Percentiles rank a stretch among this genome's conserved stretches.
Evolutionary conservation across 2,113 vertebrate genomes (phyloP).

Genomic region (Callionymus lyra): DNA sequence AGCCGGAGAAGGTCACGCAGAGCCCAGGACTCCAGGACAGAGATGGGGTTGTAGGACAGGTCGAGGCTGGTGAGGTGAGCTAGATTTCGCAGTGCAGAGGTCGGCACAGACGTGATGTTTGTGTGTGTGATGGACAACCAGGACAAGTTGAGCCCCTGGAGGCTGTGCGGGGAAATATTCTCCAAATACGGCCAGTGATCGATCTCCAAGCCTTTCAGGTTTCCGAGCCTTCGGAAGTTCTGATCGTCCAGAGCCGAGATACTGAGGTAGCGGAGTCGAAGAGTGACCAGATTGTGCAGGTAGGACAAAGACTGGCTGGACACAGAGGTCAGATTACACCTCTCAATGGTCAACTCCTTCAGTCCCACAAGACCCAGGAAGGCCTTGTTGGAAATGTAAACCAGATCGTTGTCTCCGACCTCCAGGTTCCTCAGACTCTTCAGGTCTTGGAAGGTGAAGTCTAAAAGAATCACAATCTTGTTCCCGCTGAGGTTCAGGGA

Average conservation of each 20-base stretch:
- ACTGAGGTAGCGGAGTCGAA: constrained; percentile 85
- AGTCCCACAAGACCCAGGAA: constrained; percentile 83
- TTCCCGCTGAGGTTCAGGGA: constrained; percentile 92
- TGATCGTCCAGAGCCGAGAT: constrained; percentile 82
- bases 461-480: constrained; percentile 90
- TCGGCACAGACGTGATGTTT: constrained; percentile 87
- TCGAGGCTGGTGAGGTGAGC: constrained; percentile 85
- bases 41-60: constrained; percentile 91
- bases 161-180: constrained; percentile 79
- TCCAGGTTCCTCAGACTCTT: constrained; percentile 78
- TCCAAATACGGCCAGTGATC: constrained; percentile 90
- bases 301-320: constrained; percentile 85
- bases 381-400: constrained; percentile 91
- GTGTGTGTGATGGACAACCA: constrained; percentile 92
- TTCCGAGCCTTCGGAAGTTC: constrained; percentile 80
- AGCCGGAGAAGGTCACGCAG: constrained; percentile 85
- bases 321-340: constrained; percentile 90
- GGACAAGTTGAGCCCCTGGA: constrained; percentile 89
- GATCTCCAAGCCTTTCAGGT: constrained; percentile 82
- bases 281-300: constrained; percentile 78
- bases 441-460: constrained; percentile 91
- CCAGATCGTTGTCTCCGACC: constrained; percentile 92
- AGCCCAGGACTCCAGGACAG: constrained; percentile 81
- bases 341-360: constrained; percentile 84
- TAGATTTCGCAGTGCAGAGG: constrained; percentile 80